phyloP scores from a whole-genome alignment of 2,113 vertebrate genomes.

The Nicator chloris region DNA sequence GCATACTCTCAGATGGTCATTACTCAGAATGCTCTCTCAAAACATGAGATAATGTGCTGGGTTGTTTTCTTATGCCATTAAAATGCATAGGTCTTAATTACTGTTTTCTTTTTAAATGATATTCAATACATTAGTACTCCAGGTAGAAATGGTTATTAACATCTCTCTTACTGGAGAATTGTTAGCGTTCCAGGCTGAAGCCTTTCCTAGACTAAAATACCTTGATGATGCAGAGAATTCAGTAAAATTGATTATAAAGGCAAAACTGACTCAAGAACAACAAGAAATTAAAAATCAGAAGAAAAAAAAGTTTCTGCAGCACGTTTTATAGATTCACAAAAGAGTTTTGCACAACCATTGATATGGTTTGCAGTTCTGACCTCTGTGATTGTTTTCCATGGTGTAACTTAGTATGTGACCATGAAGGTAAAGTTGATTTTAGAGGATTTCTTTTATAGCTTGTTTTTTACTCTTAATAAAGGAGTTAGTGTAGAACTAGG shows the following conservation, averaged over 20 bases:
- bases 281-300: neutral
- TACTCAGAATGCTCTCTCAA: neutral
- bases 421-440: neutral
- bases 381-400: neutral
- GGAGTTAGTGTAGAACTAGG: neutral
- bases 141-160: neutral
- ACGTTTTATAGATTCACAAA: neutral
- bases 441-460: neutral
- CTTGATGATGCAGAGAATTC: neutral
- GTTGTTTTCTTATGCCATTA: neutral
- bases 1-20: fast-evolving
- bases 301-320: neutral
- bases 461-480: neutral
- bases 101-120: neutral
- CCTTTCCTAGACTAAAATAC: neutral
- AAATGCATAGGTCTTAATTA: neutral
- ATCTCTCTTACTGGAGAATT: neutral
- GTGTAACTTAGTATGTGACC: neutral
- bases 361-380: neutral
- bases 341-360: neutral
- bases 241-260: neutral
- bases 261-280: neutral
- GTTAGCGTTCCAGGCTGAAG: neutral
- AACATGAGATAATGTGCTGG: neutral
- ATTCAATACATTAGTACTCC: neutral